Conservation (phyloP, 1,140 invertebrate species). For the Radopholus similis region DNA sequence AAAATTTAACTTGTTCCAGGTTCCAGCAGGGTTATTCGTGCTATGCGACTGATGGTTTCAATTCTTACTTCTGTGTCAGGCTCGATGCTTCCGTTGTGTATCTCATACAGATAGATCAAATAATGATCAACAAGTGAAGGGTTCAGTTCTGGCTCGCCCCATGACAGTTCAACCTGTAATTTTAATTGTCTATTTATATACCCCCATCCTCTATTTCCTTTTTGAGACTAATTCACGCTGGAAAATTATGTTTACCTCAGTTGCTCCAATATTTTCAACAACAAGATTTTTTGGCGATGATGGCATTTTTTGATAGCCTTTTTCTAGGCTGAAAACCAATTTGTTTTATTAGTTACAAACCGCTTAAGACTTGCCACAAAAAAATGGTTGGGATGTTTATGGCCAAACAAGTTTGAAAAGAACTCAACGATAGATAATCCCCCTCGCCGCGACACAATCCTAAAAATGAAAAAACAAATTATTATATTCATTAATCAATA, state of each 20-base stretch:
- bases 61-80: background rate
- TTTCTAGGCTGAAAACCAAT: slow-evolving; percentile 5
- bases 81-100: background rate
- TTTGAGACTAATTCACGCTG: background rate
- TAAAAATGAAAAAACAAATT: no score
- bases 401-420: slow-evolving; percentile 13
- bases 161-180: slow-evolving; percentile 10
- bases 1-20: slow-evolving; percentile 4
- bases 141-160: slow-evolving; percentile 16
- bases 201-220: background rate
- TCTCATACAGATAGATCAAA: slow-evolving; percentile 13
- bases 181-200: background rate
- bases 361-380: background rate
- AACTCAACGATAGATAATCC: background rate
- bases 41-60: background rate
- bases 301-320: slow-evolving; percentile 8
- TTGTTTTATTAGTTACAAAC: background rate
- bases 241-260: background rate
- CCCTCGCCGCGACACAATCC: slow-evolving; percentile 11
- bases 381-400: slow-evolving; percentile 4
- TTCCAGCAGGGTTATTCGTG: background rate
- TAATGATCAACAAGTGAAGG: slow-evolving; percentile 13
- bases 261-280: slow-evolving; percentile 2
- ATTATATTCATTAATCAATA: no score
- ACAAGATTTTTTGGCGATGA: background rate